These are phyloP conservation scores for Tetanocera ferruginea DNA, from an alignment of 2,888 invertebrate genomes.

Conservation along the genomic window DNA sequence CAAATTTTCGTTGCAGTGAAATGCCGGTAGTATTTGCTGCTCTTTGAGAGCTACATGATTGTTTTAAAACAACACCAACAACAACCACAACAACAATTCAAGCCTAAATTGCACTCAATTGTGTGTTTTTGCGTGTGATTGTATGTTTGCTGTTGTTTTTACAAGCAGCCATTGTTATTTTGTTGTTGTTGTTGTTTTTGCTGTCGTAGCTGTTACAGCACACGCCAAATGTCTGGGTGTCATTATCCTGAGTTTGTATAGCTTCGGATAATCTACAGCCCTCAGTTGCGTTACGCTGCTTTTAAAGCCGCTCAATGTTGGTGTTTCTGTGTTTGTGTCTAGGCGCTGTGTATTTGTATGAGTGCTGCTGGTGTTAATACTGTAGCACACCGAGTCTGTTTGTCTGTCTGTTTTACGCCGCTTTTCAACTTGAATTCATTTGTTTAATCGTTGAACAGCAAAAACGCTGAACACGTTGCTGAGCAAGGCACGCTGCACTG, in stretches of 20 bases:
- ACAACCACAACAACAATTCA: constrained; percentile 7
- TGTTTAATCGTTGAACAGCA: constrained; percentile 11
- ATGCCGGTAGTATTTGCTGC: neutral
- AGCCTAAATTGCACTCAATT: neutral
- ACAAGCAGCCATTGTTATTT: constrained; percentile 21
- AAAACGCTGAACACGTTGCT: neutral
- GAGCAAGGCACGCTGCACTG: neutral
- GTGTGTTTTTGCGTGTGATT: neutral
- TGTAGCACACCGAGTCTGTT: neutral
- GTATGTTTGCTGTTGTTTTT: constrained; percentile 30
- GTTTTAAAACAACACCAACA: neutral
- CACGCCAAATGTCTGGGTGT: constrained; percentile 32
- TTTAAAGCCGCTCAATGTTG: neutral
- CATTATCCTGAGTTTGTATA: constrained; percentile 37
- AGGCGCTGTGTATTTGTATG: neutral
- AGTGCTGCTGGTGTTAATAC: neutral
- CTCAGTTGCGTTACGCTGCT: neutral
- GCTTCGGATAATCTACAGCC: constrained; percentile 36
- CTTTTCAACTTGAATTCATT: constrained; percentile 9
- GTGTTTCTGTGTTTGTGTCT: neutral
- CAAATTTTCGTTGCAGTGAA: neutral
- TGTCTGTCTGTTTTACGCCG: neutral
- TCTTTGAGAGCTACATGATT: neutral
- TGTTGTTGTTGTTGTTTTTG: constrained; percentile 27
- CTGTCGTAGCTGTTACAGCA: constrained; percentile 10